A percentile compares a stretch with the other conserved stretches of the same genome.
phyloP scores from a whole-genome alignment of 2,797 vertebrate genomes.

The Microchirus variegatus region DNA sequence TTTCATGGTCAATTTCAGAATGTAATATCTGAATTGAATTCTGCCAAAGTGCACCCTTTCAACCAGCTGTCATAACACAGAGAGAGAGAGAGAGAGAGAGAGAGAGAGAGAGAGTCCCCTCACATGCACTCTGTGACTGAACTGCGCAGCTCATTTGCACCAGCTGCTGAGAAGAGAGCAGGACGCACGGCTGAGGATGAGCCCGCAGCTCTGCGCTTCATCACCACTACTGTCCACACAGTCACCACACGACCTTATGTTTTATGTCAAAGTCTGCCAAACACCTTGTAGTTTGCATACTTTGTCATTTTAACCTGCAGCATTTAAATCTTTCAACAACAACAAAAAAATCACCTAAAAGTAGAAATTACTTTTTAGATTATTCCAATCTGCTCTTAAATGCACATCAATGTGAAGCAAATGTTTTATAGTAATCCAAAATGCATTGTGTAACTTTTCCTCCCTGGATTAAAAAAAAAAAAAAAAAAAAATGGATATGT shows the following conservation, averaged over 20 bases:
- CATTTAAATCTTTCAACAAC: slow-evolving; percentile 8
- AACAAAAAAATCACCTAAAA: not conserved
- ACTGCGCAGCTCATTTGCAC: slow-evolving; percentile 48
- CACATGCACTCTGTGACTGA: slow-evolving; percentile 58
- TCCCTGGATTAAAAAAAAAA: slow-evolving; percentile 21
- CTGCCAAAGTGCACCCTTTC: slow-evolving; percentile 47
- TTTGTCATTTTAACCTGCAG: not conserved
- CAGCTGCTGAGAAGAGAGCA: slow-evolving; percentile 63
- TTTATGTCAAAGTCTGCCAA: not conserved
- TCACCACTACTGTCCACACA: slow-evolving; percentile 17
- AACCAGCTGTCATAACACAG: slow-evolving; percentile 71
- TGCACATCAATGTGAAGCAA: slow-evolving; percentile 18
- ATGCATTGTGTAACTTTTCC: slow-evolving; percentile 34
- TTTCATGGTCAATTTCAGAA: slow-evolving; percentile 69
- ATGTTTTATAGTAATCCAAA: slow-evolving; percentile 24
- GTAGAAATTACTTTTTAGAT: slow-evolving; percentile 8
- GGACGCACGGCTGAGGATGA: not conserved
- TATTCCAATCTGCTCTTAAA: slow-evolving; percentile 16
- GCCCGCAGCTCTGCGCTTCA: slow-evolving; percentile 14
- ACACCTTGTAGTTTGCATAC: not conserved
- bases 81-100: no score
- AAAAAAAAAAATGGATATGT: slow-evolving; percentile 15
- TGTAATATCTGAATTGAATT: slow-evolving; percentile 74
- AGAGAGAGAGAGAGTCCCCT: slow-evolving; percentile 30
- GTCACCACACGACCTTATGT: slow-evolving; percentile 4